These are phyloP conservation scores for Teleogryllus oceanicus DNA, from an alignment of 2,888 invertebrate genomes.

Conservation along the genomic window DNA sequence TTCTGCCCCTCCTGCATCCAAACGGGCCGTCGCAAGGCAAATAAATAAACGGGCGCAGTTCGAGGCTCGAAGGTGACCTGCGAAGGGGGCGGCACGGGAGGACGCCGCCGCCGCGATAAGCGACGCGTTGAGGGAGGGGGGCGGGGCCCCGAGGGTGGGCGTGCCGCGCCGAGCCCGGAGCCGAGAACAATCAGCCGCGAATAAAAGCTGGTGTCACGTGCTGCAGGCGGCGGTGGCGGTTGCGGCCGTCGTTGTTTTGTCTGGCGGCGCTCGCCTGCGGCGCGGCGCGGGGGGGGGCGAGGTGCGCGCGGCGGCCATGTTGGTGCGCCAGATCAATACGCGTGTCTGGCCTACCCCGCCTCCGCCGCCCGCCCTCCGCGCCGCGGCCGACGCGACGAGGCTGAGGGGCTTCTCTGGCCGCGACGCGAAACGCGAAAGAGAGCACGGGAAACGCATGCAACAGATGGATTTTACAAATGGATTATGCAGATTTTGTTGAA, in stretches of 20 bases:
- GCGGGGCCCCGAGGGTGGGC: not conserved
- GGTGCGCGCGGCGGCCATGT: slow-evolving; percentile 2
- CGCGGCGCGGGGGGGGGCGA: not conserved
- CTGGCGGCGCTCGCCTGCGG: not conserved
- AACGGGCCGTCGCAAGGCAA: no score
- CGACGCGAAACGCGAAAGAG: no score
- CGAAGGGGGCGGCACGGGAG: no score
- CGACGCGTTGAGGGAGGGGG: no score
- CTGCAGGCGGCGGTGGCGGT: not conserved
- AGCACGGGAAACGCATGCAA: no score
- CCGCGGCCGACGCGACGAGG: not conserved
- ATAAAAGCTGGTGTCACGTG: not conserved
- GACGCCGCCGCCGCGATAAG: no score
- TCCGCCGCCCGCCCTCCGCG: not conserved
- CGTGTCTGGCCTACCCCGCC: slow-evolving; percentile 18
- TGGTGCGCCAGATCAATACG: not conserved
- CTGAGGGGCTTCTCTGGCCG: no score
- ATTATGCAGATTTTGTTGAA: no score
- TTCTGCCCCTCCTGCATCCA: no score
- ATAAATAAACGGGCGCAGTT: no score
- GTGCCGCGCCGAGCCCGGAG: not conserved
- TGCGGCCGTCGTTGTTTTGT: slow-evolving; percentile 2
- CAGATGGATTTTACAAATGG: no score
- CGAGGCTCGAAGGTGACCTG: no score
- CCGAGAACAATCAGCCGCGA: not conserved